Evolutionary conservation across 2,797 vertebrate species (phyloP).

Genomic region (Crocidura indochinensis): DNA sequence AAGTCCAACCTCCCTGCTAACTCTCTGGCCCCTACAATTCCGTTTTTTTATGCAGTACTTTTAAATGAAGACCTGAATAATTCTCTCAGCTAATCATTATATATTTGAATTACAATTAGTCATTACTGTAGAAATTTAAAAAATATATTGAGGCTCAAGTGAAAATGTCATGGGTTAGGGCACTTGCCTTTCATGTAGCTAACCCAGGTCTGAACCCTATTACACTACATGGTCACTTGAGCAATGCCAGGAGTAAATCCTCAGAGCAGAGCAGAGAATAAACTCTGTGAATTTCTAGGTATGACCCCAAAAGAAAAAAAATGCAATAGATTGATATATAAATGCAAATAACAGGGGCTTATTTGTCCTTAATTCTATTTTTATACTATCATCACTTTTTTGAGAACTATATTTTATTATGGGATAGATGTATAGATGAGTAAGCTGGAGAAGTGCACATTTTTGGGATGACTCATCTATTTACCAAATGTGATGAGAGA

Average conservation of each 20-base stretch:
- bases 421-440: conserved; percentile 50
- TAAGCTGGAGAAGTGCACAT: conserved; percentile 71
- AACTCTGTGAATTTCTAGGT: no score
- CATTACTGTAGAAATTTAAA: background rate
- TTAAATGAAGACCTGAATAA: conserved; percentile 17
- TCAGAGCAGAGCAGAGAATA: no score
- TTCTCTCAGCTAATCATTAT: background rate
- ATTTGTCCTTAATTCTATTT: conserved; percentile 42
- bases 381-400: conserved; percentile 54
- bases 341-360: background rate
- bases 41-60: background rate
- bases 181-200: no score
- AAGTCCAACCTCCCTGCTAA: no score
- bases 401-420: conserved; percentile 68
- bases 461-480: conserved; percentile 79
- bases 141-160: background rate
- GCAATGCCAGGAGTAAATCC: no score
- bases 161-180: background rate
- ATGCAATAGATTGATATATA: background rate
- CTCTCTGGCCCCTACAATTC: no score
- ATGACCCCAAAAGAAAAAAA: no score
- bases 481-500: conserved; percentile 62
- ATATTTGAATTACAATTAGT: background rate
- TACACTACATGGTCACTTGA: no score
- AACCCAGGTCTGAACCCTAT: no score